Percentiles rank a stretch among this genome's conserved stretches.
phyloP scores from a whole-genome alignment of 2,113 vertebrate species.

The mouse (Mus musculus) region DNA sequence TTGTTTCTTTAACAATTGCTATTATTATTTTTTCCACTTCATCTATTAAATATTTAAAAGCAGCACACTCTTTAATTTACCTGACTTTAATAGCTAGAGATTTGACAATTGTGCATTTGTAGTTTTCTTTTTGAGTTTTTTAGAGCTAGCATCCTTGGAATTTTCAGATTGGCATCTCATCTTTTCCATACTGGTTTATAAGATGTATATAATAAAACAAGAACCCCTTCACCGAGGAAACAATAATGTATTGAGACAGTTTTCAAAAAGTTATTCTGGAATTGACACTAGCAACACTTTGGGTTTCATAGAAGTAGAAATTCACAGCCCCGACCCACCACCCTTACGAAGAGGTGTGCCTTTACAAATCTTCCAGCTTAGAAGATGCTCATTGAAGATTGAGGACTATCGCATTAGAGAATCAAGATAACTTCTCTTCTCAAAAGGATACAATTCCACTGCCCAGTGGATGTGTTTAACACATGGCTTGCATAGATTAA shows the following conservation, averaged over 20 bases:
- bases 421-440: background rate
- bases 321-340: background rate
- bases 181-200: constrained; percentile 1
- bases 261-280: background rate
- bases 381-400: background rate
- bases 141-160: background rate
- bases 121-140: constrained; percentile 42
- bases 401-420: background rate
- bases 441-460: background rate
- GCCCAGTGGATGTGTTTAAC: background rate
- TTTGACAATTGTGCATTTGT: constrained; percentile 24
- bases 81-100: constrained; percentile 21
- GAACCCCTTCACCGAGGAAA: background rate
- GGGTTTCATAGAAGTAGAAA: background rate
- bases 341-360: background rate
- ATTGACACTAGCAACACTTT: background rate
- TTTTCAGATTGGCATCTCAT: background rate
- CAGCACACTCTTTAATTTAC: constrained; percentile 20
- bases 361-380: background rate
- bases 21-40: background rate
- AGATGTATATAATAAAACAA: background rate
- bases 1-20: background rate
- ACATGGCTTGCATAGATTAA: background rate
- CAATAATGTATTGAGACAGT: background rate
- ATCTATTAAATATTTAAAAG: constrained; percentile 28